These are phyloP conservation scores for Ephialtes manifestator DNA, from an alignment of 2,888 invertebrate genomes.

Conservation along the genomic window DNA sequence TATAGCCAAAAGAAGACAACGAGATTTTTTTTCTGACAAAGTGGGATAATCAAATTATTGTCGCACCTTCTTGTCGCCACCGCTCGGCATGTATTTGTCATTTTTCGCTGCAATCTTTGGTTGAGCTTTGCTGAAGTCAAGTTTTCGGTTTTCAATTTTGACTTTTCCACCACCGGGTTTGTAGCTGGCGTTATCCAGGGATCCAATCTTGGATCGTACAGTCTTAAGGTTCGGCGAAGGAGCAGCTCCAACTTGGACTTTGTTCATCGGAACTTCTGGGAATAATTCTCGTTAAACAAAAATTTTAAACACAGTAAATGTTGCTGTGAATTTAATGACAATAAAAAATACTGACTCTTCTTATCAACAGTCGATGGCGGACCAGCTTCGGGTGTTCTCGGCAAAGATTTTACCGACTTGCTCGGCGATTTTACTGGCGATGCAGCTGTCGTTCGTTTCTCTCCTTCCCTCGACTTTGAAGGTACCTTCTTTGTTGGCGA, in stretches of 20 bases:
- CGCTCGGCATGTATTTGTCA: constrained; percentile 94
- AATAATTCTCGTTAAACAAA: constrained; percentile 70
- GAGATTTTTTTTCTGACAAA: not conserved
- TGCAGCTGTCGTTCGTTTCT: constrained; percentile 85
- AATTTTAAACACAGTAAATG: too few species aligned
- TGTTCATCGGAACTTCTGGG: constrained; percentile 96
- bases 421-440: constrained; percentile 88
- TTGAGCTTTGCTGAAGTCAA: constrained; percentile 93
- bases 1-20: too few species aligned
- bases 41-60: not conserved
- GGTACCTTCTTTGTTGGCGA: constrained; percentile 91
- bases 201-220: constrained; percentile 97
- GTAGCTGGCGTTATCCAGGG: constrained; percentile 95
- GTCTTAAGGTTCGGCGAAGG: constrained; percentile 97
- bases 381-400: constrained; percentile 91
- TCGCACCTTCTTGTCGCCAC: constrained; percentile 95
- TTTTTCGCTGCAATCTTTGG: constrained; percentile 97
- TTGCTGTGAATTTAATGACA: not conserved
- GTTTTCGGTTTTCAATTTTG: constrained; percentile 95
- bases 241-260: constrained; percentile 96
- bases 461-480: constrained; percentile 86
- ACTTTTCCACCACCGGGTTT: constrained; percentile 96
- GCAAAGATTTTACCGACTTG: constrained; percentile 87
- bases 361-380: constrained; percentile 88
- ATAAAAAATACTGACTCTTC: constrained; percentile 88